Base-by-base conservation (phyloP, 2,113 vertebrate genomes). In the Ardeotis arabs region DNA sequence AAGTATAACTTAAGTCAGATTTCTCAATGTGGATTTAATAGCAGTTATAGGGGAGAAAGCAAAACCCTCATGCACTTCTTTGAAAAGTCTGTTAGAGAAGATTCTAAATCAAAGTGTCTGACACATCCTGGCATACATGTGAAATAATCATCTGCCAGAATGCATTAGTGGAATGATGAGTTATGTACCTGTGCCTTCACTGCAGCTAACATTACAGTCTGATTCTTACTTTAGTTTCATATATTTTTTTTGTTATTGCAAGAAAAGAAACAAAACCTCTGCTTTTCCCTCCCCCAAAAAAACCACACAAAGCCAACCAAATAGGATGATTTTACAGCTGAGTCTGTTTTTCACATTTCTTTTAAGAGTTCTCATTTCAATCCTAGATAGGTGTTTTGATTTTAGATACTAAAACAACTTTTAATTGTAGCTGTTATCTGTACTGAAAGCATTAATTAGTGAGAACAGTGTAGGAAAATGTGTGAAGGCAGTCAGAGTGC, bases 21-120 rank as follows among this genome's bases (percentile, higher is more conserved):
- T 82, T 93, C 67, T 84, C 78, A 75, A 27, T 68, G 29, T 81
- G 50, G n/a, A 49, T 92, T 82, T 75, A 75, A 75, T 29, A 56
- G 27, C 2, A 4, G 7, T 88, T 92, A 33, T 52, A 9, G 7
- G 7, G 58, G 41, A 81, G 45, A 66, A 89, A 87, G 41, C 2
- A 73, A 85, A 96, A 72, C 19, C 7, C 4, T 64, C 41, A 64
- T 55, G 25, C 35, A 22, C 66, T 93, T 87, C 79, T 77, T 90
- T 84, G 73, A 66, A 90, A 93, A 89, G 31, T 93, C 49, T 91
- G 17, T 72, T 84, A 78, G n/a, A 93, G 63, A 78, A 84, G 77
- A 56, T 7, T 91, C 52, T 93, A 96, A 95, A 95, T 90, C 89
- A 82, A 95, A 93, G 49, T 14, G n/a, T 89, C 93, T 93, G 91